Percentiles rank a stretch among this genome's conserved stretches.
Conservation (phyloP, 2,797 vertebrate genomes). For the Platalea minor region DNA sequence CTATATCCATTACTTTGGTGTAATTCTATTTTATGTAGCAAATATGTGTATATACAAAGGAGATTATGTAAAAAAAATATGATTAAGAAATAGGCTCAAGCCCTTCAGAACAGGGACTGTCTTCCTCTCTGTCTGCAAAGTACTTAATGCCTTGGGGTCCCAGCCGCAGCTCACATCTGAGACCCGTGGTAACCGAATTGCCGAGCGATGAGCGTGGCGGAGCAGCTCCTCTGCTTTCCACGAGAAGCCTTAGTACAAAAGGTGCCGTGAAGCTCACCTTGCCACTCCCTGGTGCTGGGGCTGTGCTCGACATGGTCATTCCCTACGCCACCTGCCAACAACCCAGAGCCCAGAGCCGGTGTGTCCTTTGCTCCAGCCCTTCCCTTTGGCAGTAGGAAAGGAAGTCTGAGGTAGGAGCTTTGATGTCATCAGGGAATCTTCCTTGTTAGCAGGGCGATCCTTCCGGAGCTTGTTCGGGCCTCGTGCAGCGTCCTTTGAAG, state of each 20-base stretch:
- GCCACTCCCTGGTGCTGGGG: not conserved
- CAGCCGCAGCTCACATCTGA: not conserved
- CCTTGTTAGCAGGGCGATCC: not conserved
- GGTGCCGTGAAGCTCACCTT: not conserved
- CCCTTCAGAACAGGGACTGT: not conserved
- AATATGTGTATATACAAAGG: slow-evolving; percentile 51
- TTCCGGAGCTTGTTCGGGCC: not conserved
- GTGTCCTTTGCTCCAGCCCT: not conserved
- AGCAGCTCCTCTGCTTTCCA: not conserved
- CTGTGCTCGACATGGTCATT: not conserved
- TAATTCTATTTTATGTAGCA: slow-evolving; percentile 63
- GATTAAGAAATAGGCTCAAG: not conserved
- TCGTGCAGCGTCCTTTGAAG: not conserved
- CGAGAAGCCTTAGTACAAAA: not conserved
- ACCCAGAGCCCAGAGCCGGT: not conserved
- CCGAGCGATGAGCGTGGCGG: not conserved
- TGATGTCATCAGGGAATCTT: not conserved
- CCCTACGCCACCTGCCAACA: not conserved
- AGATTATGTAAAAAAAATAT: not conserved
- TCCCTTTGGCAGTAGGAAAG: not conserved
- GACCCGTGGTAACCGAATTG: not conserved
- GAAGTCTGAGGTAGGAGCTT: not conserved
- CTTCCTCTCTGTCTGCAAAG: slow-evolving; percentile 39
- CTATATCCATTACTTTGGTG: slow-evolving; percentile 44
- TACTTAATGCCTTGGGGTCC: not conserved